Evolutionary conservation across 2,888 invertebrate genomes (phyloP).

Genomic region (Hyles lineata): DNA sequence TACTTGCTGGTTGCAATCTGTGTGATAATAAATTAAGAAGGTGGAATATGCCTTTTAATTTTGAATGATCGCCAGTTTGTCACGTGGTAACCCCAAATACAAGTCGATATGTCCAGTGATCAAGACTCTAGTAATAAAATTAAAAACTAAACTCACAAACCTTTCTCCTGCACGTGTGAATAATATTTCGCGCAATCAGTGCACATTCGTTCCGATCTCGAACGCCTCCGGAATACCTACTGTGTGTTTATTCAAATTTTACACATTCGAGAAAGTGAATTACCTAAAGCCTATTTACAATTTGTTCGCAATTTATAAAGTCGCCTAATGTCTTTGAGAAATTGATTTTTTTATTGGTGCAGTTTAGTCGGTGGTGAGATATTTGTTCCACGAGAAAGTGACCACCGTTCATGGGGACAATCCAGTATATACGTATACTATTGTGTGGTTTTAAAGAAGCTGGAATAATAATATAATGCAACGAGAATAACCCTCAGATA

Average conservation of each 20-base stretch:
- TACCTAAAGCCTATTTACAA: conserved; percentile 39
- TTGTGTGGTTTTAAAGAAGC: too few species aligned
- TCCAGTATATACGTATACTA: too few species aligned
- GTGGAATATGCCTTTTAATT: too few species aligned
- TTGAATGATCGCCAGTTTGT: too few species aligned
- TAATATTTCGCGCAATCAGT: conserved; percentile 46
- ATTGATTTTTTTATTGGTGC: neutral
- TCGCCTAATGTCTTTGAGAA: neutral
- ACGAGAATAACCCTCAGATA: too few species aligned
- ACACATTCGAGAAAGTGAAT: conserved; percentile 67
- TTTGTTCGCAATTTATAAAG: conserved; percentile 20
- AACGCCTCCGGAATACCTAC: conserved; percentile 59
- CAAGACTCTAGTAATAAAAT: conserved; percentile 8
- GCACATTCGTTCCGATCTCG: conserved; percentile 49
- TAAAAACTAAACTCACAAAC: conserved; percentile 31
- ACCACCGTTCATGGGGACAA: too few species aligned
- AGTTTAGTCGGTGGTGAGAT: too few species aligned
- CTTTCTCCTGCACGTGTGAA: conserved; percentile 38
- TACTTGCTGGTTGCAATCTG: too few species aligned
- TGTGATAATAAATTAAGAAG: too few species aligned
- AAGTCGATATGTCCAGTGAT: neutral
- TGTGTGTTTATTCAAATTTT: conserved; percentile 67
- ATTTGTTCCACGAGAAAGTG: too few species aligned
- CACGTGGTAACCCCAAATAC: too few species aligned
- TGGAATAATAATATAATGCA: too few species aligned